Percentiles rank a stretch among this genome's conserved stretches.
These are phyloP conservation scores for Ellobium chinense DNA, from an alignment of 2,888 invertebrate genomes.

Conservation along the genomic window DNA sequence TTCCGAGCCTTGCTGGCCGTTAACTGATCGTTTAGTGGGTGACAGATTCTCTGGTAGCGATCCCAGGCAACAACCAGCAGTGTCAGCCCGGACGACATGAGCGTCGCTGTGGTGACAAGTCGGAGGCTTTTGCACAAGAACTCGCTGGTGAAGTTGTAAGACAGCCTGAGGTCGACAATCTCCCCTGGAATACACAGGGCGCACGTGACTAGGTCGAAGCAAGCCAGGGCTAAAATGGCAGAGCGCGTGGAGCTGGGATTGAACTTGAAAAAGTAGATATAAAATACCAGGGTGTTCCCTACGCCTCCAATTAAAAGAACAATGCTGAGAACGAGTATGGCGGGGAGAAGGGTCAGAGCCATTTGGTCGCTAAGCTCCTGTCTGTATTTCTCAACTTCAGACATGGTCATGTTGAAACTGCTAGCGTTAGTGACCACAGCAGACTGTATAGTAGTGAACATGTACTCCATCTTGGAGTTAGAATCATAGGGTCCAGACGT, in stretches of 20 bases:
- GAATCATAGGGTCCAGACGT: no score
- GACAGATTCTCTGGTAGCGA: conserved; percentile 56
- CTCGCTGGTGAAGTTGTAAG: conserved; percentile 55
- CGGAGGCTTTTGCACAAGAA: conserved; percentile 53
- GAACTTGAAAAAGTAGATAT: conserved; percentile 53
- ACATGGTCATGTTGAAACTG: background rate
- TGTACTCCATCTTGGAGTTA: no score
- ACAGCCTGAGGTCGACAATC: conserved; percentile 54
- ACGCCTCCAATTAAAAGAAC: conserved; percentile 50
- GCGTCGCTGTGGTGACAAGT: conserved; percentile 49
- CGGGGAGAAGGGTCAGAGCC: conserved; percentile 50
- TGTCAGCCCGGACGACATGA: conserved; percentile 53
- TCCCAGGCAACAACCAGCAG: conserved; percentile 56
- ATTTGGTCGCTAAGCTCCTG: conserved; percentile 43
- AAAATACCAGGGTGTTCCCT: conserved; percentile 55
- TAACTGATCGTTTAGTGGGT: conserved; percentile 54
- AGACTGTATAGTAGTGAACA: background rate
- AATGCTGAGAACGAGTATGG: conserved; percentile 48
- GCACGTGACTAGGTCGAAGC: conserved; percentile 55
- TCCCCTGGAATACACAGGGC: conserved; percentile 54
- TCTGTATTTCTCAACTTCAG: conserved; percentile 17
- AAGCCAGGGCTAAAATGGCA: conserved; percentile 57
- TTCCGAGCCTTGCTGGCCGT: conserved; percentile 43
- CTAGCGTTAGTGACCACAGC: background rate
- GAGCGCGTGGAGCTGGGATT: conserved; percentile 52